These are phyloP conservation scores for Rhynchopsitta pachyrhyncha DNA, from an alignment of 2,113 vertebrate genomes.

Conservation along the genomic window DNA sequence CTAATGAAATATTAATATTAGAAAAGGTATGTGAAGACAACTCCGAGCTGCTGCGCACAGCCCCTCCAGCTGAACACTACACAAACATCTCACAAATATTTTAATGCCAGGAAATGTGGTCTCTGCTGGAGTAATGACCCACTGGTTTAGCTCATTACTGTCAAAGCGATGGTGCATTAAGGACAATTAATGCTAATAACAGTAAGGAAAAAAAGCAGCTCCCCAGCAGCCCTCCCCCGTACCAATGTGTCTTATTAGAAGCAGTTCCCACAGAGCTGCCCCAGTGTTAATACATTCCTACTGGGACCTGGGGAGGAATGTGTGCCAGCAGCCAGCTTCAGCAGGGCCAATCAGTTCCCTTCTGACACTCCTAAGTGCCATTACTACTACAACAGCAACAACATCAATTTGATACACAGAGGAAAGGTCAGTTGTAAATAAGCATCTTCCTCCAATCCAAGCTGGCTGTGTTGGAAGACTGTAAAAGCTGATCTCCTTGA, in stretches of 20 bases:
- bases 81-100: slow-evolving; percentile 63
- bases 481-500: slow-evolving; percentile 28
- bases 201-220: slow-evolving; percentile 61
- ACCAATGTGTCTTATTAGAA: slow-evolving; percentile 60
- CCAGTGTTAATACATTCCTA: slow-evolving; percentile 28
- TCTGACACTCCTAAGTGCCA: slow-evolving; percentile 32
- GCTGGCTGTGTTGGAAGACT: not conserved
- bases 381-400: slow-evolving; percentile 59
- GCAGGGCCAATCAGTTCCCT: slow-evolving; percentile 41
- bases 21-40: not conserved
- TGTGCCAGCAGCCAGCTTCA: slow-evolving; percentile 41
- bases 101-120: slow-evolving; percentile 71
- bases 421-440: slow-evolving; percentile 26
- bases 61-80: not conserved
- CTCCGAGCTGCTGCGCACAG: slow-evolving; percentile 2
- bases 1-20: not conserved
- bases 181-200: slow-evolving; percentile 78
- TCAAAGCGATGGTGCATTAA: slow-evolving; percentile 73
- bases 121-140: slow-evolving; percentile 64
- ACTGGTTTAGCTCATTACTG: slow-evolving; percentile 74
- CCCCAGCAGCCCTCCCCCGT: slow-evolving; percentile 52
- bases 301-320: not conserved
- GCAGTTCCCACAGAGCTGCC: slow-evolving; percentile 14
- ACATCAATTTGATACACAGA: not conserved
- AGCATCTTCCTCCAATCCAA: not conserved